Percentiles rank a stretch among this genome's conserved stretches.
Conservation (phyloP, 2,797 vertebrate genomes). For the Diceros bicornis region DNA sequence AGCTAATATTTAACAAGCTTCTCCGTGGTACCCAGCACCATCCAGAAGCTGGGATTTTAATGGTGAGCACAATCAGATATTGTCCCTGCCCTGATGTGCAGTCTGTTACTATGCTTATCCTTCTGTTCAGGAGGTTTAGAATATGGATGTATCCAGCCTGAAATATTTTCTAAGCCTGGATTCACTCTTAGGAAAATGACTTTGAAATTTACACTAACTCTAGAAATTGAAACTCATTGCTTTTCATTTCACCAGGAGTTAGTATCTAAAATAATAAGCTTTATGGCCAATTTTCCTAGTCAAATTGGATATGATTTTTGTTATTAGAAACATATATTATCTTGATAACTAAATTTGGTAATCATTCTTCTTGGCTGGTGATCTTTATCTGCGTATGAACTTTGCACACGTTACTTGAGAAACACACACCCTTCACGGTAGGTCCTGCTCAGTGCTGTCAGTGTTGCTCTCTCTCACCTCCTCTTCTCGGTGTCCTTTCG, state of each 20-base stretch:
- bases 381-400: background rate
- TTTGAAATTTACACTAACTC: background rate
- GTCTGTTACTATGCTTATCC: background rate
- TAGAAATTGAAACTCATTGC: background rate
- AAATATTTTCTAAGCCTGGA: background rate
- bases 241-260: background rate
- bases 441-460: background rate
- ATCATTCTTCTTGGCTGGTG: background rate
- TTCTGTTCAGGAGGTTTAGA: background rate
- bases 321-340: background rate
- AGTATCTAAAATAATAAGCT: background rate
- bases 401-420: background rate
- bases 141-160: background rate
- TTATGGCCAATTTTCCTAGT: background rate
- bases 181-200: background rate
- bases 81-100: background rate
- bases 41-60: background rate
- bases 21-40: background rate
- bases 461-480: background rate
- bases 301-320: background rate
- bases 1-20: background rate
- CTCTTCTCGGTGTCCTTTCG: slow-evolving; percentile 51
- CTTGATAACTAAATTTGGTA: background rate
- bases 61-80: no score
- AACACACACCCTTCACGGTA: background rate